Evolutionary conservation across 2,888 invertebrate genomes (phyloP).

Genomic region (Mactromeris polynyma): DNA sequence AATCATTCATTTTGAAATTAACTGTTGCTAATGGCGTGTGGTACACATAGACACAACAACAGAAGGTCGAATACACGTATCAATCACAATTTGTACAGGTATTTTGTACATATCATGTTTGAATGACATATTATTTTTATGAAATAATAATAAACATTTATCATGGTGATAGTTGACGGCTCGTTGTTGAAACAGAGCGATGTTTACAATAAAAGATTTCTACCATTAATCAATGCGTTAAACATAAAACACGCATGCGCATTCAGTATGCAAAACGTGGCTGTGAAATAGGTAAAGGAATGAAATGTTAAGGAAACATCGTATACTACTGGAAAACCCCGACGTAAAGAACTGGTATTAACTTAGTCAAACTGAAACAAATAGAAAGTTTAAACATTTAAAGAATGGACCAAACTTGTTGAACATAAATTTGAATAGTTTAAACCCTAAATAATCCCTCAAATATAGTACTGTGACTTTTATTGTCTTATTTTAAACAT

Average conservation of each 20-base stretch:
- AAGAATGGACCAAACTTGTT: too few species aligned
- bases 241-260: not conserved
- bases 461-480: too few species aligned
- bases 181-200: not conserved
- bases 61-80: not conserved
- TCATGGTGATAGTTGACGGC: slow-evolving; percentile 1
- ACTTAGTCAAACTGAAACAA: too few species aligned
- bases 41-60: not conserved
- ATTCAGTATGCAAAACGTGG: too few species aligned
- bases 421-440: too few species aligned
- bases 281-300: too few species aligned
- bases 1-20: not conserved
- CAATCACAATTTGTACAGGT: not conserved
- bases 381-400: too few species aligned
- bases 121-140: slow-evolving; percentile 14
- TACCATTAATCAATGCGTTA: not conserved
- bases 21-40: not conserved
- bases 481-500: too few species aligned
- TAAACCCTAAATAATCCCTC: too few species aligned
- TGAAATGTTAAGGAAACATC: too few species aligned
- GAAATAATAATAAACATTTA: slow-evolving; percentile 10
- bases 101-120: not conserved
- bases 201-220: not conserved
- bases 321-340: too few species aligned
- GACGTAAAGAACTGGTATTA: too few species aligned